A percentile compares a stretch with the other conserved stretches of the same genome.
Evolutionary conservation across 2,797 vertebrate genomes (phyloP).

Genomic region (Syndactyla subalaris): DNA sequence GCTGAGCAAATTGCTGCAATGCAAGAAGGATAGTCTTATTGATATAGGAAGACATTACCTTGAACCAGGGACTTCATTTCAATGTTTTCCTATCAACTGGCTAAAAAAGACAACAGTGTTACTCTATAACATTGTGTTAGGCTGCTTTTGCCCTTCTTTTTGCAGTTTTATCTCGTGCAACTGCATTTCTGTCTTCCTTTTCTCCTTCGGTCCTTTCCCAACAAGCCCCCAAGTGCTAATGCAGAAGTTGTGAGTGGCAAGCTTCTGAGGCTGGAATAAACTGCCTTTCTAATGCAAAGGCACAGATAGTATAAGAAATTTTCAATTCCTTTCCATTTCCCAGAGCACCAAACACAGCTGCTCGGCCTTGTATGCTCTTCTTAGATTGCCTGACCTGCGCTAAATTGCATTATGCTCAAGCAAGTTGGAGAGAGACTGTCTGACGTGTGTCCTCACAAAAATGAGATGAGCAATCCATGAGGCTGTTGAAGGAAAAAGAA

Average conservation of each 20-base stretch:
- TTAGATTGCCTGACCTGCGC: not conserved
- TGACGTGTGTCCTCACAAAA: not conserved
- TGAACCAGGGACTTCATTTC: not conserved
- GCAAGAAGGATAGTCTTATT: not conserved
- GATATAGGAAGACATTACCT: not conserved
- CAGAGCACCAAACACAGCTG: conserved; percentile 13
- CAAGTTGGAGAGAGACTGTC: not conserved
- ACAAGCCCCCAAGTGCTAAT: not conserved
- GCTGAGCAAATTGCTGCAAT: not conserved
- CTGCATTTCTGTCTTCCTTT: not conserved
- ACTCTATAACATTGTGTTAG: not conserved
- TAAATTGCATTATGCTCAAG: not conserved
- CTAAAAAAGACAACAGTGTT: not conserved
- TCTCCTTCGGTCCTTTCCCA: accelerated
- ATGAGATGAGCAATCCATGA: not conserved
- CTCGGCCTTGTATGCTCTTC: not conserved
- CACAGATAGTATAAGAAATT: not conserved
- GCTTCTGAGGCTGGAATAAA: not conserved
- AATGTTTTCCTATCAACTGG: not conserved
- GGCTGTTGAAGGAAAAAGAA: not conserved
- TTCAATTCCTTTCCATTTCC: not conserved
- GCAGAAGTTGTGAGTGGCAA: not conserved
- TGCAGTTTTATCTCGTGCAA: not conserved
- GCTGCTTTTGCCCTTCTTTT: not conserved
- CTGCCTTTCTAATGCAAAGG: not conserved